Conservation (phyloP, 2,888 invertebrate species). For the Aplocera efformata region DNA sequence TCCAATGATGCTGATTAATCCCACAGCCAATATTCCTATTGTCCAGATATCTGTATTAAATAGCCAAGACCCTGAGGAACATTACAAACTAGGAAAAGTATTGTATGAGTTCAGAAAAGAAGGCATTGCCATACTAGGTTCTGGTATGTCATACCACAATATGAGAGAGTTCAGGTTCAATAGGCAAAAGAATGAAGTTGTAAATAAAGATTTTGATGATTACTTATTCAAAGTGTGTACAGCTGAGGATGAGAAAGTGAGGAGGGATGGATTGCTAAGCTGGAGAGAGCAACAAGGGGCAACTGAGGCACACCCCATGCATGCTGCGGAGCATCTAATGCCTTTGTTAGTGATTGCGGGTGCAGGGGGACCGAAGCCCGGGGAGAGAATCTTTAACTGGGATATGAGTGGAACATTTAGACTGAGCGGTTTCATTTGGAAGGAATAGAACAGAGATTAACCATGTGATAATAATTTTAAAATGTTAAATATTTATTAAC, state of each 20-base stretch:
- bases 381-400: conserved; percentile 67
- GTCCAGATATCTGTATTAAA: conserved; percentile 63
- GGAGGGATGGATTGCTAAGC: conserved; percentile 44
- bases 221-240: conserved; percentile 61
- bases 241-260: conserved; percentile 43
- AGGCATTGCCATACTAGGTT: conserved; percentile 63
- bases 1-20: conserved; percentile 72
- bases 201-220: conserved; percentile 66
- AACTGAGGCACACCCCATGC: conserved; percentile 59
- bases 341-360: conserved; percentile 66
- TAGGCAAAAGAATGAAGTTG: conserved; percentile 39
- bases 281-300: conserved; percentile 64
- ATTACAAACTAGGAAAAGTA: conserved; percentile 60
- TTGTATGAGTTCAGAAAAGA: conserved; percentile 62
- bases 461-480: not conserved
- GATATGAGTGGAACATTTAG: conserved; percentile 61
- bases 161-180: conserved; percentile 61
- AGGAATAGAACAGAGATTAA: conserved; percentile 39
- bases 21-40: conserved; percentile 65
- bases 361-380: conserved; percentile 57
- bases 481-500: too few species aligned
- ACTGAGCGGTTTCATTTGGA: conserved; percentile 69
- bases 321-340: conserved; percentile 71
- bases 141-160: conserved; percentile 74
- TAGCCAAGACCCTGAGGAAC: conserved; percentile 59